Conservation (phyloP, 1,140 invertebrate species). For the Scaptomyza graminum region DNA sequence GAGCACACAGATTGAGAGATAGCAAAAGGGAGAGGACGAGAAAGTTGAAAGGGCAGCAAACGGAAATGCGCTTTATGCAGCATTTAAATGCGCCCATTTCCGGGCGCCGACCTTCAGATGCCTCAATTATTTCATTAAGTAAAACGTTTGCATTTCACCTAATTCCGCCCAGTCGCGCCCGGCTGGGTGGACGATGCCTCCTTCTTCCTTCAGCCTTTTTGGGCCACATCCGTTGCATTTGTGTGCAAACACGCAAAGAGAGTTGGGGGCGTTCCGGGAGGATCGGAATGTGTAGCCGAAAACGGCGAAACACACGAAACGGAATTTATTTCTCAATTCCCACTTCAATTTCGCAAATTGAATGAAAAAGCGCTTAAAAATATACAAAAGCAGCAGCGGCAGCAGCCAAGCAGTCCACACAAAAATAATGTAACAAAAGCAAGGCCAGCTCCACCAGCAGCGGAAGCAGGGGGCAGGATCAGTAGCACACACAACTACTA, state of each 20-base stretch:
- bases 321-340: conserved; percentile 83
- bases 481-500: conserved; percentile 10
- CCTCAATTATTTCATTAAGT: conserved; percentile 81
- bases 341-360: conserved; percentile 83
- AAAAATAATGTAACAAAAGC: conserved; percentile 75
- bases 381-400: conserved; percentile 74
- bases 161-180: conserved; percentile 59
- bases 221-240: conserved; percentile 68
- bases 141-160: conserved; percentile 82
- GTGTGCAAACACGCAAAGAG: conserved; percentile 56
- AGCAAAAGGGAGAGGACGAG: not conserved
- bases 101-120: conserved; percentile 72
- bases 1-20: conserved; percentile 38
- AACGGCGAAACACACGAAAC: conserved; percentile 62
- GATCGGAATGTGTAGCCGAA: conserved; percentile 26
- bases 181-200: not conserved
- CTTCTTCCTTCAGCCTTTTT: not conserved
- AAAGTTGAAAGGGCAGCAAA: conserved; percentile 29
- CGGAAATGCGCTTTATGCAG: conserved; percentile 73
- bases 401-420: conserved; percentile 33
- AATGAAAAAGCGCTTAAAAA: conserved; percentile 83
- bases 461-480: conserved; percentile 32
- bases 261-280: conserved; percentile 34
- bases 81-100: conserved; percentile 74
- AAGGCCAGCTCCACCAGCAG: conserved; percentile 16